Base-by-base conservation (phyloP, 2,797 vertebrate species). In the Poeciliopsis turneri region DNA sequence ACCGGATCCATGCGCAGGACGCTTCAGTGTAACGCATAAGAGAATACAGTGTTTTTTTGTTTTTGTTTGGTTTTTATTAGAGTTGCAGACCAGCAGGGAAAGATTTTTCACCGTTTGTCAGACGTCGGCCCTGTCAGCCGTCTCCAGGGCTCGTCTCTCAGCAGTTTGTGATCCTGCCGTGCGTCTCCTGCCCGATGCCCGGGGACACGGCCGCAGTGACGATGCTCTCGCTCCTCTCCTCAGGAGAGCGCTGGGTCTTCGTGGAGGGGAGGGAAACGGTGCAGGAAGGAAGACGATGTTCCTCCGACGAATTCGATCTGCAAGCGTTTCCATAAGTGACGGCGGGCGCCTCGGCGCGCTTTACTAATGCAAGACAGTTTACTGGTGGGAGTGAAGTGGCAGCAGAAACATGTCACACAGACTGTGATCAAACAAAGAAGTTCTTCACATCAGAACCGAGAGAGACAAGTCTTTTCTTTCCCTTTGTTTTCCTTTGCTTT, bases 401-500 rank as follows among this genome's bases (percentile, higher is more conserved):
- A 78, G 81, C 69, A 51, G 71, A 79, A 73, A 25, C 10, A 28
- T 73, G 79, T 84, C 59, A 78, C 30, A 70, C 76, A 71, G 75
- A 84, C 82, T 74, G 6, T 70, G 87, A 90, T 92, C 87, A 92
- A 90, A 91, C 74, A 76, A 57, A 78, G 72, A 66, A 68, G 76
- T 78, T 78, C 57, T 57, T 57, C 7, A 25, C 49, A 45, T 25
- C 46, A 72, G 43, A 75, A 76, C 41, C 84, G 64, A 9, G 55
- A 47, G 78, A 75, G 64, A 79, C 61, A 72, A 69, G 53, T 71
- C 55, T 82, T 76, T 72, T 68, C 82, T n/a, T 80, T 78, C 69
- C 79, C 82, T 92, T 89, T 89, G 82, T 89, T 92, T 91, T 89
- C 47, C 84, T 84, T 82, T 77, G 79, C 73, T 64, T 89, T 92